Conservation (phyloP, 1,140 invertebrate genomes). For the Propsilocerus akamusi region DNA sequence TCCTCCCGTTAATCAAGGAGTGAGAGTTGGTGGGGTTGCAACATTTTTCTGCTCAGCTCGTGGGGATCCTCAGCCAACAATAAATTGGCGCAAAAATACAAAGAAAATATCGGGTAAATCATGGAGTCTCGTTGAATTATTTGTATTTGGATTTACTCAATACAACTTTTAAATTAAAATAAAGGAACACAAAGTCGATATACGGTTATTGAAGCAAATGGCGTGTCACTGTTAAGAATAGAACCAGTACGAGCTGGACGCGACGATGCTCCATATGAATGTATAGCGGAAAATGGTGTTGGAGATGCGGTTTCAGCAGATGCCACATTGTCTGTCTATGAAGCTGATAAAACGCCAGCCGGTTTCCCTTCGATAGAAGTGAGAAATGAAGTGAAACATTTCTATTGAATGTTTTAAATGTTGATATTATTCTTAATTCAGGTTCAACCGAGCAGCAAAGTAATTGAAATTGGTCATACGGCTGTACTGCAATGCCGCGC, state of each 20-base stretch:
- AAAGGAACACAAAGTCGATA: constrained; percentile 52
- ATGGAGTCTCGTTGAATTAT: background rate
- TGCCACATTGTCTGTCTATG: constrained; percentile 71
- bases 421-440: background rate
- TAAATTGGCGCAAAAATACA: constrained; percentile 80
- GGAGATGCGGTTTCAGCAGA: constrained; percentile 82
- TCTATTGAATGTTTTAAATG: too few relatives aligned
- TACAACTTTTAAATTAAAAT: constrained; percentile 5
- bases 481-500: constrained; percentile 76
- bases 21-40: constrained; percentile 75
- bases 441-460: constrained; percentile 51
- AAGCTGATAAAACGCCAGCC: constrained; percentile 65
- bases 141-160: constrained; percentile 6
- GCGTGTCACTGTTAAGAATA: constrained; percentile 74
- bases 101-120: constrained; percentile 63
- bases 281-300: constrained; percentile 89
- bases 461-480: constrained; percentile 89
- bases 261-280: constrained; percentile 85
- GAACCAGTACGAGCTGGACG: constrained; percentile 67
- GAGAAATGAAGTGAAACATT: too few relatives aligned
- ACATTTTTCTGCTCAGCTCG: constrained; percentile 88
- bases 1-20: constrained; percentile 68
- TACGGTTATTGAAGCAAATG: constrained; percentile 27
- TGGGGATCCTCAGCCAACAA: constrained; percentile 71
- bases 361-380: constrained; percentile 84